Evolutionary conservation across 2,797 vertebrate species (phyloP), one percentile per base, ranked within the genome.

Genomic region (Alcedo atthis): DNA sequence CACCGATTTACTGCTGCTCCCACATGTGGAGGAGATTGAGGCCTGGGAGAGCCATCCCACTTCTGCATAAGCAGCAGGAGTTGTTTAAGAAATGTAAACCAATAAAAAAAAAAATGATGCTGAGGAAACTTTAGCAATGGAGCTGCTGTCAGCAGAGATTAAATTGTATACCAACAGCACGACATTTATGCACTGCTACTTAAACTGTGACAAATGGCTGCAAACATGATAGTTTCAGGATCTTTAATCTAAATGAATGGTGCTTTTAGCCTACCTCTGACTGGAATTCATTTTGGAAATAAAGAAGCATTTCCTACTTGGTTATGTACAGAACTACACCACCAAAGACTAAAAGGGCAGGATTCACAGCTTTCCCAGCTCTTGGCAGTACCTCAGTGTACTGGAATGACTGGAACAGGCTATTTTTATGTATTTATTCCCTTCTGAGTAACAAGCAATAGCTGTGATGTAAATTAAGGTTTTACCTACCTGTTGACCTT

Each of bases 241-340:
- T 86, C 82, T 89, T 94, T 96, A 95, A 95, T 95, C 87, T 92
- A 95, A 97, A 96, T 85, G 82, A 95, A 95, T 92, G 82, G 88
- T 91, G 87, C 93, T 97, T 97, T 97, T 96, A 97, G 81, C 70
- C 75, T 87, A 78, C 92, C 84, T 94, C 87, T 96, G 95, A 96
- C 90, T 96, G 87, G 95, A 96, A 94, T 87, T 96, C 82, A 90
- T 96, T 96, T 92, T 69, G 81, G 92, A 95, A 90, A 93, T 89
- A 87, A 73, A 84, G 69, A 79, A 92, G 45, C 79, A 87, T 93
- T 94, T 96, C 77, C 93, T 88, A 49, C 82, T 67, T 3, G 2
- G 63, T 53, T 91, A 35, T 74, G 82, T 68, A 69, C 57, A 81
- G 79, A 95, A 32, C 84, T 85, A 16, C 54, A 58, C 28, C 20